A percentile compares a stretch with the other conserved stretches of the same genome.
These are phyloP conservation scores for Dolomedes plantarius DNA, from an alignment of 2,888 invertebrate species.

Conservation along the genomic window DNA sequence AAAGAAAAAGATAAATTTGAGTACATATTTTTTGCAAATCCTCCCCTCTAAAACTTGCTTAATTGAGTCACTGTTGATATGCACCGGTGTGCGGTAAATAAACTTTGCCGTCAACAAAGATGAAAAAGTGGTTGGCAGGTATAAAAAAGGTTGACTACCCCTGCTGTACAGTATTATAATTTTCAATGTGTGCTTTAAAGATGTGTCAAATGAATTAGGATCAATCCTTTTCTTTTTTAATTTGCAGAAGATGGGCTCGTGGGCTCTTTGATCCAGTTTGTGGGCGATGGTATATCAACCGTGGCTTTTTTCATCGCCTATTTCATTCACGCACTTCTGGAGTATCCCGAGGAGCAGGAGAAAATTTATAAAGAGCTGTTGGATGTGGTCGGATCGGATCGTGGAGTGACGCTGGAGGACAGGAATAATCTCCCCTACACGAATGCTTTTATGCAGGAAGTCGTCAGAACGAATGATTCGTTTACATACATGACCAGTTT, in stretches of 20 bases:
- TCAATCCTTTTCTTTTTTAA: too few relatives aligned
- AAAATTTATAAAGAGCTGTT: conserved; percentile 29
- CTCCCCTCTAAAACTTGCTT: too few relatives aligned
- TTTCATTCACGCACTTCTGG: neutral
- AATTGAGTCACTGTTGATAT: too few relatives aligned
- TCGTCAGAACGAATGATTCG: conserved; percentile 1
- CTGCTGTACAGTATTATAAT: too few relatives aligned
- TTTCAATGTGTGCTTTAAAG: too few relatives aligned
- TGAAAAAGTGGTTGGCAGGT: too few relatives aligned
- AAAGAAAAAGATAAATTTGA: too few relatives aligned
- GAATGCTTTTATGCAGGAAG: conserved; percentile 34
- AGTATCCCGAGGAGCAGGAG: conserved; percentile 29
- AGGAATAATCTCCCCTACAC: conserved; percentile 32
- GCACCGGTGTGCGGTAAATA: too few relatives aligned
- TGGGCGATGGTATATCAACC: conserved; percentile 18
- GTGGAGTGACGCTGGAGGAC: conserved; percentile 22
- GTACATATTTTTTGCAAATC: too few relatives aligned
- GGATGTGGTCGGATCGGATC: conserved; percentile 19
- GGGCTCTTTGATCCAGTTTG: neutral
- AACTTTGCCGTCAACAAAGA: too few relatives aligned
- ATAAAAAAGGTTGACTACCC: too few relatives aligned
- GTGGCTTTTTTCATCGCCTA: neutral
- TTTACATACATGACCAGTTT: neutral
- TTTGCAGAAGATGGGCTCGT: conserved; percentile 27
- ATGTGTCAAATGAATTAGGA: too few relatives aligned